Conservation (phyloP, 2,888 invertebrate genomes). For the Muschampia plurimacula region DNA sequence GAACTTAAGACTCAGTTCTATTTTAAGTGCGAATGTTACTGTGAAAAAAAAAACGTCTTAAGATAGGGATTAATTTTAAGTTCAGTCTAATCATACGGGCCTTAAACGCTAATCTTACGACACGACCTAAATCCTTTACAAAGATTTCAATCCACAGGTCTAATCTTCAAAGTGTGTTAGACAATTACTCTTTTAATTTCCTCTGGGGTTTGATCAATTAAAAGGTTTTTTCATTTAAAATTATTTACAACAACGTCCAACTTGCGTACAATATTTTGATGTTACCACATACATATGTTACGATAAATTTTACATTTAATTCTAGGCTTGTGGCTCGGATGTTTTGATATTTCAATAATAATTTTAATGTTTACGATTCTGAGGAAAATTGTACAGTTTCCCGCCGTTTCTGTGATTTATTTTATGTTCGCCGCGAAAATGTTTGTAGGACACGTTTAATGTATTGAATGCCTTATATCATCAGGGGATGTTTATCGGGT, state of each 20-base stretch:
- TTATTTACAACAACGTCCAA: neutral
- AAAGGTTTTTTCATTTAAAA: neutral
- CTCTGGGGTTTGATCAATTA: neutral
- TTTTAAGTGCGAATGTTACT: no score
- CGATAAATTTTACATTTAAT: constrained; percentile 9
- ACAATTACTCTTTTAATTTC: neutral
- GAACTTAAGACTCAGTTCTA: no score
- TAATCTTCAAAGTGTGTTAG: neutral
- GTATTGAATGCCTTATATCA: constrained; percentile 7
- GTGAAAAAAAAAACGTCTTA: no score
- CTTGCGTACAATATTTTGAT: constrained; percentile 16
- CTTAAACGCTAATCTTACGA: neutral
- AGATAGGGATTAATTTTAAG: no score
- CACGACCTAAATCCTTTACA: neutral
- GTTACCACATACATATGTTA: neutral
- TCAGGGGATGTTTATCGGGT: constrained; percentile 1
- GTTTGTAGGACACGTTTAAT: constrained; percentile 16
- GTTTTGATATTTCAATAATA: constrained; percentile 29
- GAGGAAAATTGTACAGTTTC: constrained; percentile 26
- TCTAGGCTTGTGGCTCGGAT: constrained; percentile 2
- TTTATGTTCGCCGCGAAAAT: constrained; percentile 14
- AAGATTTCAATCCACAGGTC: no score
- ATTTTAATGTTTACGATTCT: constrained; percentile 27
- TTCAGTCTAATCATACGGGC: no score
- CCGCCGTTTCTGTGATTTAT: constrained; percentile 13